Conservation (phyloP, 2,888 invertebrate genomes). For the Tinea pellionella region DNA sequence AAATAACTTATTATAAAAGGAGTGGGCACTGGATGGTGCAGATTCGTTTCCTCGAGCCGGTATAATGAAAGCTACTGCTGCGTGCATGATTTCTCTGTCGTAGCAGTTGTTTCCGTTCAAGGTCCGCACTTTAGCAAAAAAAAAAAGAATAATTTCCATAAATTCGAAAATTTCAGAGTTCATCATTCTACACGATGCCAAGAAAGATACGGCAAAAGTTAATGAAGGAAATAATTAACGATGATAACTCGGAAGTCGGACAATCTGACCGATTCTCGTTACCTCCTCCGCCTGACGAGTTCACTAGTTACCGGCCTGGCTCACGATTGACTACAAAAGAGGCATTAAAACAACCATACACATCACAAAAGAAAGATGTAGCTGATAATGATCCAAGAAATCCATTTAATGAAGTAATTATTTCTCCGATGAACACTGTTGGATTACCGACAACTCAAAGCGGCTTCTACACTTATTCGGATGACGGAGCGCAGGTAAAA, state of each 20-base stretch:
- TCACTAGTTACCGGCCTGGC: slow-evolving; percentile 49
- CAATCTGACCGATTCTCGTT: slow-evolving; percentile 58
- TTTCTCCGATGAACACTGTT: slow-evolving; percentile 51
- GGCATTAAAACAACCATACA: slow-evolving; percentile 20
- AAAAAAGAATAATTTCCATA: too few species aligned
- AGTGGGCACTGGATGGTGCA: too few species aligned
- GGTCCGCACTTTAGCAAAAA: too few species aligned
- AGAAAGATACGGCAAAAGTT: slow-evolving; percentile 50
- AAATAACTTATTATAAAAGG: too few species aligned
- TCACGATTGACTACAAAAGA: slow-evolving; percentile 39
- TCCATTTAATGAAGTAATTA: slow-evolving; percentile 34
- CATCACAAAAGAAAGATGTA: slow-evolving; percentile 29
- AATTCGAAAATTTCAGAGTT: not conserved
- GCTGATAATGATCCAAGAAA: slow-evolving; percentile 22
- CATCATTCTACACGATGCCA: slow-evolving; percentile 59
- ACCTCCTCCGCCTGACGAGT: slow-evolving; percentile 61
- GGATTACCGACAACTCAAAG: slow-evolving; percentile 46
- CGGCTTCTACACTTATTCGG: slow-evolving; percentile 48
- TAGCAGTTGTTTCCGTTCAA: too few species aligned
- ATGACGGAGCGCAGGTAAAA: slow-evolving; percentile 40
- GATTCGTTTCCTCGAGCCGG: too few species aligned
- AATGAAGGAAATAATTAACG: slow-evolving; percentile 47
- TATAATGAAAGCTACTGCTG: too few species aligned
- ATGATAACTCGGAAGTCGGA: slow-evolving; percentile 52
- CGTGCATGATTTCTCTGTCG: too few species aligned